Base-by-base conservation (phyloP, 2,797 vertebrate species). In the Dipus sagitta region DNA sequence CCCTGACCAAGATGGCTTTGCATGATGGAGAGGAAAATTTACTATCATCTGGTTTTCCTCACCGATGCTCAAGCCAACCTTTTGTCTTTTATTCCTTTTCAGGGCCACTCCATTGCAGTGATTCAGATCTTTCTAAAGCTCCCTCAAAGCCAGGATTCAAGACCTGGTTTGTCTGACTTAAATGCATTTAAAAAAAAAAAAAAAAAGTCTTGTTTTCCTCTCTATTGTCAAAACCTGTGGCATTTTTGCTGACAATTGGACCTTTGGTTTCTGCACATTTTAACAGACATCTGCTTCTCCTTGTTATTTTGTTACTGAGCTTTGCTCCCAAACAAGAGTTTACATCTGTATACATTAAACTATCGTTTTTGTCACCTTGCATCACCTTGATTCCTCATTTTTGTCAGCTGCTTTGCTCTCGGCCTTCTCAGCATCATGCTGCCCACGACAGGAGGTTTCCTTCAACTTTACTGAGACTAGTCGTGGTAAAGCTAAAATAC, bases 311-410 rank as follows among this genome's bases (percentile, higher is more conserved):
- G 10, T 86, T 94, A 26, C 18, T 88, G 26, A 2, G 24, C 60
- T 94, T 34, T 42, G 28, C 34, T 72, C 54, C 68, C 17, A 92
- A 91, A 62, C 26, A 82, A 24, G 26, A 74, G 68, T 90, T 92
- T 92, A 52, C 32, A 54, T 88, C 72, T 72, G 0, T 85, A 42
- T 89, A 1, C 86, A 77, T 88, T 90, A 74, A 95, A 92, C 52
- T 70, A 28, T 47, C 92, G 26, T 42, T 67, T 72, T 79, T 38
- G 23, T 88, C 74, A 71, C 4, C 34, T 71, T 18, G 23, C 23
- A 28, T 10, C 30, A 24, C 34, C 71, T 75, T 9, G 68, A 84
- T 28, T 74, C 21, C 42, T 71, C n/a, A 38, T 64, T 84, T 85
- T 85, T 87, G 76, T 78, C 47, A 62, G 81, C 34, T 86, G 11